phyloP scores from a whole-genome alignment of 2,797 vertebrate genomes.

The Tapera naevia region DNA sequence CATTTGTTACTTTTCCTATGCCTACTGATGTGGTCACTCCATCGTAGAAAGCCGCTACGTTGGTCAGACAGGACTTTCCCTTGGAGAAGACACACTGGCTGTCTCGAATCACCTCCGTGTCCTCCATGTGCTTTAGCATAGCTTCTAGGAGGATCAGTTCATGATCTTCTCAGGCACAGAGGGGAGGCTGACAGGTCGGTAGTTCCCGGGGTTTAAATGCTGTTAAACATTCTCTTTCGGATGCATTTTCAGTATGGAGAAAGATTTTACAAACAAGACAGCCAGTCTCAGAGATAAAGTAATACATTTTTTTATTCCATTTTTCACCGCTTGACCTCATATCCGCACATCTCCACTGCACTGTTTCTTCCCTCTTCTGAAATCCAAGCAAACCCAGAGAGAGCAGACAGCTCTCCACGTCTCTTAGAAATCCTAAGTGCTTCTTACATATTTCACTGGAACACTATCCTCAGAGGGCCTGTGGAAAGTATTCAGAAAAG shows the following conservation, averaged over 20 bases:
- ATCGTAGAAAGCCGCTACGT: no score
- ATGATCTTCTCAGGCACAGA: no score
- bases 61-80: no score
- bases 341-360: background rate
- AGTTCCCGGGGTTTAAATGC: background rate
- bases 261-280: background rate
- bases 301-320: background rate
- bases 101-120: no score
- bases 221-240: background rate
- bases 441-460: conserved; percentile 36
- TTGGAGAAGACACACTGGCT: no score
- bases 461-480: background rate
- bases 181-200: no score
- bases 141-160: no score
- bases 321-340: background rate
- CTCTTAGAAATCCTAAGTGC: background rate
- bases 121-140: no score
- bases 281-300: background rate
- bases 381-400: conserved; percentile 1
- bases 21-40: no score
- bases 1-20: no score
- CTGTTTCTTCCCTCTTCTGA: background rate
- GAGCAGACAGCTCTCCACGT: background rate
- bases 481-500: conserved; percentile 13
- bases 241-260: background rate